These are phyloP conservation scores for Oncopodura yosiiana DNA, from an alignment of 1,140 invertebrate genomes.

Conservation along the genomic window DNA sequence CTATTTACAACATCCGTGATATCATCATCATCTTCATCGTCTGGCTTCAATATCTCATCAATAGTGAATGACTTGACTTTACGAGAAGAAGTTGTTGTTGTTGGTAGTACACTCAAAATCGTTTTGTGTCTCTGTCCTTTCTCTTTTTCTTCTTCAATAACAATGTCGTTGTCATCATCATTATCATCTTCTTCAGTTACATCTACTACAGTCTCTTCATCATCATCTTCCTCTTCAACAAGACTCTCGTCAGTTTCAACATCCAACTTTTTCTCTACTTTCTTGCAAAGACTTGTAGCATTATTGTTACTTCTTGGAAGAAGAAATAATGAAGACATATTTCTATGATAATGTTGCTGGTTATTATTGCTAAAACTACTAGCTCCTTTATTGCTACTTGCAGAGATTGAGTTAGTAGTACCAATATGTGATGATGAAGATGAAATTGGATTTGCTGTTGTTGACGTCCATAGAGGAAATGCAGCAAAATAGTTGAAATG, in stretches of 20 bases:
- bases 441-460: not conserved
- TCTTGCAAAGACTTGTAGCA: no score
- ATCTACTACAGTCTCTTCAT: not conserved
- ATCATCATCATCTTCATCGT: slow-evolving; percentile 3
- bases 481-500: slow-evolving; percentile 32
- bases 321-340: not conserved
- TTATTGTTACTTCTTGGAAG: not conserved
- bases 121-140: slow-evolving; percentile 5
- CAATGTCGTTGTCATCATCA: not conserved
- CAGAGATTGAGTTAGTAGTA: no score
- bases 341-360: not conserved
- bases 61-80: slow-evolving; percentile 73
- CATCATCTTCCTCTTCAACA: not conserved
- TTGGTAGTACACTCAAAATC: not conserved
- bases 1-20: not conserved
- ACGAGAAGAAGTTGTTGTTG: not conserved
- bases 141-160: not conserved
- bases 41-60: slow-evolving; percentile 68
- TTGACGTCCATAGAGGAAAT: slow-evolving; percentile 25
- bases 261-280: not conserved
- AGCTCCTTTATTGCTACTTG: not conserved
- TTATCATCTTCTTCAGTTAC: slow-evolving; percentile 7
- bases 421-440: no score
- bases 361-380: not conserved
- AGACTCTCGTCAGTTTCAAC: not conserved